These are phyloP conservation scores for Gallinago undulata DNA, from an alignment of 2,113 vertebrate genomes.

Conservation along the genomic window DNA sequence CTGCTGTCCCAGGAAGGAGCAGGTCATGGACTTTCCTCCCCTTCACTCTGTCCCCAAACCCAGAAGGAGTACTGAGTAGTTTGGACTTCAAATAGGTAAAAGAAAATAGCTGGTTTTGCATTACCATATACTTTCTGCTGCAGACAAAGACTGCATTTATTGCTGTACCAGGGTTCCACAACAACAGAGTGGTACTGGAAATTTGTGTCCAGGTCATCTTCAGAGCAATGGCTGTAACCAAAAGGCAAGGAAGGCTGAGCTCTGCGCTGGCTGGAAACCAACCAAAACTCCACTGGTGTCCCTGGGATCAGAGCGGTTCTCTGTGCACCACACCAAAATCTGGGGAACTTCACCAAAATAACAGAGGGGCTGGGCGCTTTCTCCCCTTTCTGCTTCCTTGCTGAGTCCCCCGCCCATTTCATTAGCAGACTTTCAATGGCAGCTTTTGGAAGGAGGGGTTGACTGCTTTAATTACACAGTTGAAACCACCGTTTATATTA, in stretches of 20 bases:
- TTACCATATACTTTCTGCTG: not conserved
- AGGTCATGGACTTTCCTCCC: not conserved
- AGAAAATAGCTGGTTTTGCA: fast-evolving
- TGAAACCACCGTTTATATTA: not conserved
- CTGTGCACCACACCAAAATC: not conserved
- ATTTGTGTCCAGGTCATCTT: not conserved
- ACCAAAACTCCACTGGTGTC: not conserved
- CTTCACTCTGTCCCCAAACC: not conserved
- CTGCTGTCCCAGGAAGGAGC: not conserved
- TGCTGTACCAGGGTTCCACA: not conserved
- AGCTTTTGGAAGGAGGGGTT: not conserved
- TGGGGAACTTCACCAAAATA: not conserved
- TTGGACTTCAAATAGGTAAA: not conserved
- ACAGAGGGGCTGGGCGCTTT: not conserved
- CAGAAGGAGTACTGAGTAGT: not conserved
- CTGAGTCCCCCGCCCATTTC: not conserved
- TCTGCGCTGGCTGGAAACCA: not conserved
- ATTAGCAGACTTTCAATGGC: not conserved
- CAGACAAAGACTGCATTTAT: not conserved
- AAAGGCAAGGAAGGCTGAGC: not conserved
- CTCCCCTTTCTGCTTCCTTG: not conserved
- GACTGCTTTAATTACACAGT: not conserved
- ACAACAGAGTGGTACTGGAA: not conserved
- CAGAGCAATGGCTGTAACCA: not conserved
- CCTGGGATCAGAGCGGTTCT: fast-evolving